Evolutionary conservation across 2,113 vertebrate genomes (phyloP).

Genomic region (Mirza zaza): DNA sequence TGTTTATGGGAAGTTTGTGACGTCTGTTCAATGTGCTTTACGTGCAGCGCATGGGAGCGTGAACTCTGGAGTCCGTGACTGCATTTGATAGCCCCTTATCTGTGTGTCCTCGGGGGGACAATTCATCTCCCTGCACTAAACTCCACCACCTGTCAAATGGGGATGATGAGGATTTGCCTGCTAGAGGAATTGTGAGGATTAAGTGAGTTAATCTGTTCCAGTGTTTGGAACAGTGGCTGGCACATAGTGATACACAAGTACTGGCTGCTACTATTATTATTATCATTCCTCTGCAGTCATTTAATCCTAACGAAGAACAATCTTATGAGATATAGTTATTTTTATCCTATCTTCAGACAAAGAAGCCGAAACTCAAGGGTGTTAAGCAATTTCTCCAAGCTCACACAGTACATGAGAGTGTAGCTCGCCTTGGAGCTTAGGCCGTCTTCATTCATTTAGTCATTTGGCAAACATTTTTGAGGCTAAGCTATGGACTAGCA

Average conservation of each 20-base stretch:
- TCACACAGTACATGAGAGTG: background rate
- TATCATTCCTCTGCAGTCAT: background rate
- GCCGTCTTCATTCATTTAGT: background rate
- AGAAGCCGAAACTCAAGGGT: background rate
- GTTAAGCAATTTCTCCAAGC: background rate
- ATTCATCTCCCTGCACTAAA: background rate
- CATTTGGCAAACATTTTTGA: background rate
- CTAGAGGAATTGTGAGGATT: background rate
- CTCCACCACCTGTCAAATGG: background rate
- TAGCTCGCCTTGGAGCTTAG: background rate
- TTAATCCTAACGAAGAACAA: background rate
- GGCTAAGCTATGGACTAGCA: background rate
- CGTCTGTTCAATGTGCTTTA: background rate
- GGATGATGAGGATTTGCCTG: background rate
- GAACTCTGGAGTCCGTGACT: background rate
- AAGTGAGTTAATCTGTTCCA: background rate
- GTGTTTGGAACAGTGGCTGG: background rate
- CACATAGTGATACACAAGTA: background rate
- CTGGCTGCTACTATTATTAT: background rate
- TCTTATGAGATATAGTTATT: background rate
- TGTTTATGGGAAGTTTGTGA: background rate
- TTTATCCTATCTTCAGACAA: background rate
- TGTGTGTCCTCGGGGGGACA: background rate
- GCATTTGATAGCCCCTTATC: background rate
- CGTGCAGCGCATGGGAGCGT: accelerated